Evolutionary conservation across 2,797 vertebrate genomes (phyloP).

Genomic region (Coregonus sp.): DNA sequence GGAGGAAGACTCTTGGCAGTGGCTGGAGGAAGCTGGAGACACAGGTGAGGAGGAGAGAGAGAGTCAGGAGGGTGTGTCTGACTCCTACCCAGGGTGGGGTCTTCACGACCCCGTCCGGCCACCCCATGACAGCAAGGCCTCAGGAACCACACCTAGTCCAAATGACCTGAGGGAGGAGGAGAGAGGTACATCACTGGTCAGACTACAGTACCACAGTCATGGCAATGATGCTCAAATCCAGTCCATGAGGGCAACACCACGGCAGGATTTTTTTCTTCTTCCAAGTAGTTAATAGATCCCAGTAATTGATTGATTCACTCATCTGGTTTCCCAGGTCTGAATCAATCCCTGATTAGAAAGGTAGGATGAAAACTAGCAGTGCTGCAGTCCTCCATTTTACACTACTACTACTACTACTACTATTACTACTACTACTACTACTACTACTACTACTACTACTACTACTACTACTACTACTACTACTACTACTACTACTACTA

Average conservation of each 20-base stretch:
- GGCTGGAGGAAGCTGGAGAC: constrained; percentile 65
- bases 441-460: too few species aligned
- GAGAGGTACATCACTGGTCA: neutral
- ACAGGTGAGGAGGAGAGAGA: constrained; percentile 53
- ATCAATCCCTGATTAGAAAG: neutral
- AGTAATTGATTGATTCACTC: neutral
- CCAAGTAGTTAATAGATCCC: neutral
- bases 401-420: too few species aligned
- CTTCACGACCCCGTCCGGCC: constrained; percentile 39
- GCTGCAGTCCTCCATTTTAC: neutral
- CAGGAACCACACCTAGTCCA: constrained; percentile 37
- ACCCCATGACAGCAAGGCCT: constrained; percentile 62
- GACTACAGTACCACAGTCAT: neutral
- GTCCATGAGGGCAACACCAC: neutral
- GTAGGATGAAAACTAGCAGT: neutral
- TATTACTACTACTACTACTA: too few species aligned
- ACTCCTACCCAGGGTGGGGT: constrained; percentile 38
- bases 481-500: too few species aligned
- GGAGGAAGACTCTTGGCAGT: constrained; percentile 75
- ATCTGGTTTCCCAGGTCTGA: neutral
- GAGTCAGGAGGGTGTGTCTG: constrained; percentile 53
- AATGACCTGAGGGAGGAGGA: constrained; percentile 43
- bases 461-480: too few species aligned
- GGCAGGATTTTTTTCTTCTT: neutral
- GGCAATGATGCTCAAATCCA: neutral